Evolutionary conservation across 2,113 vertebrate genomes (phyloP).

Genomic region (Phasianus colchicus): DNA sequence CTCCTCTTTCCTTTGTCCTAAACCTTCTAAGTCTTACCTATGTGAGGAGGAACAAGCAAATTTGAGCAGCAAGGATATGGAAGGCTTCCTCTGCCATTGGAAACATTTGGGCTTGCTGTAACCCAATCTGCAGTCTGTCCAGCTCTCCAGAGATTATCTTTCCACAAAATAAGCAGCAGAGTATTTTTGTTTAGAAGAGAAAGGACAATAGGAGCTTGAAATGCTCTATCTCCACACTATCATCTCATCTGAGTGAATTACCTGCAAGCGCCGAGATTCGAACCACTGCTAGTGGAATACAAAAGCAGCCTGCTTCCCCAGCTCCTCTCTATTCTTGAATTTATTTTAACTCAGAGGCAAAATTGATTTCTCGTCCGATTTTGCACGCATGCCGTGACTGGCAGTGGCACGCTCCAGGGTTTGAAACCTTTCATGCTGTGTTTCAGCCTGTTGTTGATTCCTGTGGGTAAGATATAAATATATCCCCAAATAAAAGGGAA

Average conservation of each 20-base stretch:
- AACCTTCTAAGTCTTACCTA: not conserved
- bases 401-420: constrained; percentile 39
- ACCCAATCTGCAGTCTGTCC: not conserved
- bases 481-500: not conserved
- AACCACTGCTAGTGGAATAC: not conserved
- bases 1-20: not conserved
- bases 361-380: constrained; percentile 7
- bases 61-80: not conserved
- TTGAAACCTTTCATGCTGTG: constrained; percentile 46
- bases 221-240: not conserved
- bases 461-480: constrained; percentile 21
- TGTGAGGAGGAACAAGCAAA: not conserved
- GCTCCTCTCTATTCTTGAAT: not conserved
- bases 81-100: not conserved
- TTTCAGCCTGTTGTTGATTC: constrained; percentile 44
- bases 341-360: constrained; percentile 22
- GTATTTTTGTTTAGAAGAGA: constrained; percentile 21
- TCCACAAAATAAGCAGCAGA: not conserved
- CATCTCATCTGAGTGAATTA: not conserved
- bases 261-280: constrained; percentile 1
- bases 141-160: not conserved
- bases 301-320: constrained; percentile 6
- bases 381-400: constrained; percentile 11
- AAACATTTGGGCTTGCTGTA: not conserved
- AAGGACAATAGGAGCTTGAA: constrained; percentile 3